Evolutionary conservation across 2,113 vertebrate genomes (phyloP).

Genomic region (Geococcyx californianus): DNA sequence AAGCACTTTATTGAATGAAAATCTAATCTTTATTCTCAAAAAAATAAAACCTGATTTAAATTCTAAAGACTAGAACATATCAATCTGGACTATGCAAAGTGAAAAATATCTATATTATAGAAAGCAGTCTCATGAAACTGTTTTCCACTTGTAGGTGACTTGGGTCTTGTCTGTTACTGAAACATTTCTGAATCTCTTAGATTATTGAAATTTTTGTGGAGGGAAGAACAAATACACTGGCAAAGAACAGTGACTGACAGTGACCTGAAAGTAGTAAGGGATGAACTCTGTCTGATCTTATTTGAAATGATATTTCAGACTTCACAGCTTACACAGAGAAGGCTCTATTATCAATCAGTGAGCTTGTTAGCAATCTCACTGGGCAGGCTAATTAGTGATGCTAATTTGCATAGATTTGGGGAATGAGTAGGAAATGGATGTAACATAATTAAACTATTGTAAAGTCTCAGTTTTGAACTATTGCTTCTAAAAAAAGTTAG

Average conservation of each 20-base stretch:
- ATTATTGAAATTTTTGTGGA: neutral
- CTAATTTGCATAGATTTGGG: neutral
- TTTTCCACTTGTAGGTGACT: neutral
- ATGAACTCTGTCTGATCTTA: neutral
- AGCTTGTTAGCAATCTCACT: neutral
- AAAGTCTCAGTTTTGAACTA: neutral
- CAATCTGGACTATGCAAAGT: neutral
- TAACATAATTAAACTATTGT: neutral
- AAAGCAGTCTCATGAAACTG: neutral
- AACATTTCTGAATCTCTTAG: neutral
- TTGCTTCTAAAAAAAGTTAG: neutral
- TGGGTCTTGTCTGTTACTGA: neutral
- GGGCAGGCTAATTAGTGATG: constrained; percentile 1
- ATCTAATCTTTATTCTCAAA: neutral
- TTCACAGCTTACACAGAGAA: neutral
- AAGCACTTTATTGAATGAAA: neutral
- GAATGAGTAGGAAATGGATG: neutral
- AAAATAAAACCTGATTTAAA: neutral
- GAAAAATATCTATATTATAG: neutral
- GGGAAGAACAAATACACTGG: neutral
- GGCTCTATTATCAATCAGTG: neutral
- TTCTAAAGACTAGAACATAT: neutral
- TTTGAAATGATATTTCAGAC: neutral
- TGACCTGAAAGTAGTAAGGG: neutral
- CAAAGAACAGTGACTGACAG: neutral